These are phyloP conservation scores for Aphrophora alni DNA, from an alignment of 2,888 invertebrate species.

Conservation along the genomic window DNA sequence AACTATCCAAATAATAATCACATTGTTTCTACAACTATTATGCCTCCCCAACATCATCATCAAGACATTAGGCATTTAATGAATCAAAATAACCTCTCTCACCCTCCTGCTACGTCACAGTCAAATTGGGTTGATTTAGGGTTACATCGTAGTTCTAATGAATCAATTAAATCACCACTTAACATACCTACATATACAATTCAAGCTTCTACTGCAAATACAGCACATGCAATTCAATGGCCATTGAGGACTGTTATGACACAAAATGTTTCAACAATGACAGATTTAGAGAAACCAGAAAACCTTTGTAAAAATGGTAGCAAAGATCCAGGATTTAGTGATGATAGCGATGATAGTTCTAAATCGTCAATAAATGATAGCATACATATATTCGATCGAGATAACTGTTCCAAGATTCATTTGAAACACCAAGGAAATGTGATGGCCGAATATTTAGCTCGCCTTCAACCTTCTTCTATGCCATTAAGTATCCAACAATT, in stretches of 20 bases:
- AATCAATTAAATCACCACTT: neutral
- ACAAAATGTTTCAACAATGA: constrained; percentile 34
- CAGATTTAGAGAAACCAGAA: constrained; percentile 24
- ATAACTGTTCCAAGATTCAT: constrained; percentile 30
- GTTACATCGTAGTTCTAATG: neutral
- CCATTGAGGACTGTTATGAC: constrained; percentile 15
- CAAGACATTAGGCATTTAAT: constrained; percentile 20
- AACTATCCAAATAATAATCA: constrained; percentile 29
- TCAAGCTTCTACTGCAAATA: constrained; percentile 1
- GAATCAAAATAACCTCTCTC: constrained; percentile 22
- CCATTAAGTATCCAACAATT: constrained; percentile 29
- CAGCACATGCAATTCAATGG: constrained; percentile 10
- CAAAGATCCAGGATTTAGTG: constrained; percentile 16
- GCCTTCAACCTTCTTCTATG: constrained; percentile 24
- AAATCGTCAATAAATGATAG: neutral
- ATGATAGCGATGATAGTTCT: constrained; percentile 28
- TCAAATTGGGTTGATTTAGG: constrained; percentile 24
- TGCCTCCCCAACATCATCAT: constrained; percentile 18
- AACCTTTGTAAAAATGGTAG: neutral
- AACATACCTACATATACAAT: constrained; percentile 20
- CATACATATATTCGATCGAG: neutral
- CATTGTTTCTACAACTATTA: constrained; percentile 12
- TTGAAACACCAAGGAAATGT: constrained; percentile 15
- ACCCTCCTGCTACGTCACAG: constrained; percentile 7
- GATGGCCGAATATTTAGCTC: constrained; percentile 24